phyloP scores from a whole-genome alignment of 1,140 invertebrate genomes.

The Drosophila quadrilineata region DNA sequence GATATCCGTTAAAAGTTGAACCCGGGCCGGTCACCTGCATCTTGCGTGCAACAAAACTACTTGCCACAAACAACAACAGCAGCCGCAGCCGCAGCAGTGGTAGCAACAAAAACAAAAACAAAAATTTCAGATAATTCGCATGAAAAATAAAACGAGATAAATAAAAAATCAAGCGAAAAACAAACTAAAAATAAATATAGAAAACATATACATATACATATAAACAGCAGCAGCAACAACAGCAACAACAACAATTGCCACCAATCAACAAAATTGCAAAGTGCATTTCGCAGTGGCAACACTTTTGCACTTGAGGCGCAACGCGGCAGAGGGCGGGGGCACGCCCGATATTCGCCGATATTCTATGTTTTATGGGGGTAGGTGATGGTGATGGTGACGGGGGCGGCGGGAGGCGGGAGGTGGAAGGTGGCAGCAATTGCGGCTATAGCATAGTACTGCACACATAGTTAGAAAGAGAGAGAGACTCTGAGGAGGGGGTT shows the following conservation, averaged over 20 bases:
- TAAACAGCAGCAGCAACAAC: constrained; percentile 5
- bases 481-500: no score
- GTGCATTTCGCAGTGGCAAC: constrained; percentile 75
- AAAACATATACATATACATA: no score
- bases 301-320: constrained; percentile 56
- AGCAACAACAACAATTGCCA: constrained; percentile 66
- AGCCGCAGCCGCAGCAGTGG: no score
- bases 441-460: no score
- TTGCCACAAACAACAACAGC: background rate
- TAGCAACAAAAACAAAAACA: background rate
- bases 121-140: constrained; percentile 66
- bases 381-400: no score
- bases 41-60: constrained; percentile 47
- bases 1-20: constrained; percentile 77
- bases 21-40: constrained; percentile 69
- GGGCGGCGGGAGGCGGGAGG: background rate
- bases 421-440: no score
- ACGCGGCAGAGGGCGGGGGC: background rate
- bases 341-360: no score
- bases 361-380: no score
- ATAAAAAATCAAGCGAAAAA: constrained; percentile 37
- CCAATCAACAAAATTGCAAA: constrained; percentile 78
- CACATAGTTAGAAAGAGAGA: no score
- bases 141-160: constrained; percentile 34
- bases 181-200: constrained; percentile 16